Percentiles rank a stretch among this genome's conserved stretches.
Evolutionary conservation across 2,113 vertebrate genomes (phyloP).

Genomic region (Lynx canadensis): DNA sequence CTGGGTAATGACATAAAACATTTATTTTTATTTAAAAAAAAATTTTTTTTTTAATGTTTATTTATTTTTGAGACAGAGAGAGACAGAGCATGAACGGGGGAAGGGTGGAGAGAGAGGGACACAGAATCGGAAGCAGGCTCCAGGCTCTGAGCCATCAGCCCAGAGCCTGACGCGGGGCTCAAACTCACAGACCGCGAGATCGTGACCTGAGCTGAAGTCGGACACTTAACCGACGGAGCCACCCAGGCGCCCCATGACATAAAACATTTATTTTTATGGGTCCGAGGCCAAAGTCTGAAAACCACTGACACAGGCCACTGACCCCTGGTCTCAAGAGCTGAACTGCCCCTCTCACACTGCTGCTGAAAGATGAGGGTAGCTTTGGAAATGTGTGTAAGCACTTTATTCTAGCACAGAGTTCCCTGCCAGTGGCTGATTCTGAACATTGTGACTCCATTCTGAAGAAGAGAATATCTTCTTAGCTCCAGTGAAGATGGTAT

Average conservation of each 20-base stretch:
- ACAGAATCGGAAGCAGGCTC: no score
- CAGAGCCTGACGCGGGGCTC: no score
- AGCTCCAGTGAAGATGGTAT: background rate
- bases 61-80: no score
- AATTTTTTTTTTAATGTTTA: no score
- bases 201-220: no score
- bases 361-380: background rate
- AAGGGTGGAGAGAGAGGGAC: no score
- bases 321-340: background rate
- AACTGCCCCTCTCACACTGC: background rate
- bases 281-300: constrained; percentile 34
- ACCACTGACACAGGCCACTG: background rate
- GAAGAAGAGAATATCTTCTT: background rate
- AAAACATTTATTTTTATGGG: constrained; percentile 21
- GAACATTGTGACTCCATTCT: background rate
- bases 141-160: no score
- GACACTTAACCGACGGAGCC: no score
- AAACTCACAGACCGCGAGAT: no score
- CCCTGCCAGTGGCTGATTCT: background rate
- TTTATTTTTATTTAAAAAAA: background rate
- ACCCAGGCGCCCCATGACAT: background rate
- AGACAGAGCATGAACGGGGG: no score
- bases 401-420: constrained; percentile 1
- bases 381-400: background rate
- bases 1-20: background rate